Conservation (phyloP, 2,113 vertebrate species). For the Catharus minimus region DNA sequence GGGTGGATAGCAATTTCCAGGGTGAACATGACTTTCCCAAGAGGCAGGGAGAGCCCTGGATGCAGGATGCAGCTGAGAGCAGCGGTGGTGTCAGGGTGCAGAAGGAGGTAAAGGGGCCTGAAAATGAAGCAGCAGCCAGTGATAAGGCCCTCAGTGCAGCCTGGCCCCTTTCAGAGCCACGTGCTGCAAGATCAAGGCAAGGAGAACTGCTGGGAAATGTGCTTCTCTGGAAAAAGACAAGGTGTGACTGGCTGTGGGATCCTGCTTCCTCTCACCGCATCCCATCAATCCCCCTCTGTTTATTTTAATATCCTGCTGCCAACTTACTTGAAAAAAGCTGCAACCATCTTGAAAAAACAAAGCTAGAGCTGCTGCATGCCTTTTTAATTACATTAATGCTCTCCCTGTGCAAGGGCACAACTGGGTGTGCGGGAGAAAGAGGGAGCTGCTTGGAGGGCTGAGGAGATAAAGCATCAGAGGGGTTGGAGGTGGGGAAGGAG, state of each 20-base stretch:
- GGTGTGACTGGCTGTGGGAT: slow-evolving; percentile 62
- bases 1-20: neutral
- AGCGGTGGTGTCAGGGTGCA: neutral
- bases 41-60: neutral
- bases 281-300: slow-evolving; percentile 67
- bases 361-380: slow-evolving; percentile 53
- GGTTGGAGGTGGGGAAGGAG: slow-evolving; percentile 40
- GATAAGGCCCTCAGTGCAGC: neutral
- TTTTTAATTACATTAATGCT: slow-evolving; percentile 68
- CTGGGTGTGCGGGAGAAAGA: neutral
- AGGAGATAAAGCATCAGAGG: neutral
- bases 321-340: slow-evolving; percentile 52
- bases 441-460: neutral
- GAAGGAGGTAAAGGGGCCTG: neutral
- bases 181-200: slow-evolving; percentile 2
- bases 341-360: slow-evolving; percentile 65
- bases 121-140: neutral
- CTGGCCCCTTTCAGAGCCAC: slow-evolving; percentile 1
- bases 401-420: neutral
- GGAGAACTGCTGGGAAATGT: slow-evolving; percentile 48
- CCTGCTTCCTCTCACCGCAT: slow-evolving; percentile 70
- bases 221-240: slow-evolving; percentile 61
- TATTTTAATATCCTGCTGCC: slow-evolving; percentile 71
- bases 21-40: fast-evolving
- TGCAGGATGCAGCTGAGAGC: neutral